phyloP scores from a whole-genome alignment of 1,140 invertebrate genomes.

The Euglossa dilemma region DNA sequence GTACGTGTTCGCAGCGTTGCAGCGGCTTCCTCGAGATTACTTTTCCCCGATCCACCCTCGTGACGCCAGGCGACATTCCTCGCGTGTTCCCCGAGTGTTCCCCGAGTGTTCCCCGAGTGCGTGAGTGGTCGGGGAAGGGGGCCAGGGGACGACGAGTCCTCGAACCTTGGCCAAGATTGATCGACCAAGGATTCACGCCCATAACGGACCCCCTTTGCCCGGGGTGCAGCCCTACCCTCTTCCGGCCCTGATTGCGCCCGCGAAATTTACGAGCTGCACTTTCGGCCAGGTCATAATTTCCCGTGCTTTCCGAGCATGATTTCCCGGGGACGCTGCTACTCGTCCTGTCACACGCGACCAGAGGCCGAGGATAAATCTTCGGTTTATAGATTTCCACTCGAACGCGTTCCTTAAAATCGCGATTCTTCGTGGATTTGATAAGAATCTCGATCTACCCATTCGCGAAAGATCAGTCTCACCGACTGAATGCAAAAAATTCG shows the following conservation, averaged over 20 bases:
- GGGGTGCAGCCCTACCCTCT: neutral
- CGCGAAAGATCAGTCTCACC: no score
- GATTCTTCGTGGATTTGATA: no score
- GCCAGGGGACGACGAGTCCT: neutral
- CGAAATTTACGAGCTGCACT: constrained; percentile 43
- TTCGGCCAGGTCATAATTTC: constrained; percentile 41
- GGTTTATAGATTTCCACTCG: no score
- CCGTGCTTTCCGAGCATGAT: constrained; percentile 35
- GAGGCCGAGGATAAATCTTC: constrained; percentile 4
- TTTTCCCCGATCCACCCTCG: neutral
- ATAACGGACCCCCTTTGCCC: constrained; percentile 6
- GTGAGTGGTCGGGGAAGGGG: neutral
- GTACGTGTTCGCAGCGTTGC: no score
- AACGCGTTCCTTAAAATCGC: no score
- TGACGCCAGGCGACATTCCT: neutral
- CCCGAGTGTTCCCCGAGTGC: neutral
- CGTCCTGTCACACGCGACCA: neutral
- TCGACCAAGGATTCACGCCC: constrained; percentile 18
- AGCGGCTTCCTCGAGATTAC: neutral
- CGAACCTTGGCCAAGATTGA: constrained; percentile 10
- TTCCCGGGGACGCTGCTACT: constrained; percentile 1
- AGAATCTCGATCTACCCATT: no score
- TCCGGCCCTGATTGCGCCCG: neutral
- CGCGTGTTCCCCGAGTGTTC: neutral
- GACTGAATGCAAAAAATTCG: no score